These are phyloP conservation scores for Oreotrochilus melanogaster DNA, from an alignment of 2,113 vertebrate species.

Conservation along the genomic window DNA sequence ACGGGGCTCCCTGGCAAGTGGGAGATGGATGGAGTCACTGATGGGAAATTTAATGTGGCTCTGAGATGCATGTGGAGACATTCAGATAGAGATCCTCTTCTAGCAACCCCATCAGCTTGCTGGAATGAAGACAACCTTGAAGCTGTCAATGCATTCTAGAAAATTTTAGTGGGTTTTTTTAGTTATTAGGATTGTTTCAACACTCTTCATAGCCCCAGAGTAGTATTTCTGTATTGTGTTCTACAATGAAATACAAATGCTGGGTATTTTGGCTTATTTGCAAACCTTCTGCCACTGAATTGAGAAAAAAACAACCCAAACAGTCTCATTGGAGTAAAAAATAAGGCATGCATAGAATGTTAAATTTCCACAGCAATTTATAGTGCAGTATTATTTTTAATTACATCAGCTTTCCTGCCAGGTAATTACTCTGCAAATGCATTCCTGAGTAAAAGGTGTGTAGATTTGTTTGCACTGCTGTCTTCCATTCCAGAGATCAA, in stretches of 20 bases:
- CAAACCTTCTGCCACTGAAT: conserved; percentile 47
- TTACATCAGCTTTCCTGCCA: conserved; percentile 43
- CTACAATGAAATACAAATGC: conserved; percentile 7
- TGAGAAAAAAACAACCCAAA: not conserved
- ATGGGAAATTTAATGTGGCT: not conserved
- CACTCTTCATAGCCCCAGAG: not conserved
- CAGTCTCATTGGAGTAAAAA: not conserved
- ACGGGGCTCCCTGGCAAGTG: not conserved
- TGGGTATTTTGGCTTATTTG: conserved; percentile 33
- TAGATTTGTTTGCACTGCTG: not conserved
- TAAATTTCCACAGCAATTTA: not conserved
- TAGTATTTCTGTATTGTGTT: not conserved
- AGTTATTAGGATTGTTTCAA: conserved; percentile 1
- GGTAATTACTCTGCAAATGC: not conserved
- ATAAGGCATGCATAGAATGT: not conserved
- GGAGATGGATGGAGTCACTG: conserved; percentile 31
- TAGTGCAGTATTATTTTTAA: conserved; percentile 28
- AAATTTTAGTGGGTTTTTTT: not conserved
- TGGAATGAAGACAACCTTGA: not conserved
- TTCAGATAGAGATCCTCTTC: not conserved
- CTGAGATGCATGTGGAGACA: not conserved
- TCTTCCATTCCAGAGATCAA: not conserved
- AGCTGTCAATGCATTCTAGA: not conserved
- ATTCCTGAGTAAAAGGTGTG: not conserved
- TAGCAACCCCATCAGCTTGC: not conserved